Percentiles rank a stretch among this genome's conserved stretches.
phyloP scores from a whole-genome alignment of 2,888 invertebrate species.

The Aphrophora alni region DNA sequence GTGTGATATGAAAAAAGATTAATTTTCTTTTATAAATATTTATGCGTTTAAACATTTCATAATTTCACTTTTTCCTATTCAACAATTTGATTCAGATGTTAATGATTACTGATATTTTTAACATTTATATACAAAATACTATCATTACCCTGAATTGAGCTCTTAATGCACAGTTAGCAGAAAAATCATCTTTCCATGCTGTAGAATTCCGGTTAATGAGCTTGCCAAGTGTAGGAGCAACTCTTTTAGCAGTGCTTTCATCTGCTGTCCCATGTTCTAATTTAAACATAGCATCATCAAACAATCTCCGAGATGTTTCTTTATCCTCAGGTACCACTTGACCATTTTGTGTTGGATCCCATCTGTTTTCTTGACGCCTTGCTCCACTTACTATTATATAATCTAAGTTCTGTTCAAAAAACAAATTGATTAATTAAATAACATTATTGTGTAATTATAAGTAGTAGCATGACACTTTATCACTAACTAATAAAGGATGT shows the following conservation, averaged over 20 bases:
- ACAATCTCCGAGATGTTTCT: conserved; percentile 84
- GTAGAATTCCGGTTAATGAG: conserved; percentile 80
- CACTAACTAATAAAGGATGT: no score
- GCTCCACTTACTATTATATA: conserved; percentile 96
- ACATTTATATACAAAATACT: no score
- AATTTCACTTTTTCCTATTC: no score
- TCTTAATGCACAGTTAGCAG: conserved; percentile 85
- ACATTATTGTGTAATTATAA: no score
- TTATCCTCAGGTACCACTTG: conserved; percentile 93
- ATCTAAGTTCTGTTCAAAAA: conserved; percentile 80
- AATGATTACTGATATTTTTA: no score
- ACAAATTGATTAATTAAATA: background rate
- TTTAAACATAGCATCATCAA: conserved; percentile 98
- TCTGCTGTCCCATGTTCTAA: conserved; percentile 92
- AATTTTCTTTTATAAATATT: no score
- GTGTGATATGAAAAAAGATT: no score
- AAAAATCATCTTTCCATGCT: conserved; percentile 91
- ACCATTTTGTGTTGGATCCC: conserved; percentile 96
- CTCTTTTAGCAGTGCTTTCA: conserved; percentile 69
- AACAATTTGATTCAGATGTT: no score
- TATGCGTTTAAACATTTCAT: no score
- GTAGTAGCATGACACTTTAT: no score
- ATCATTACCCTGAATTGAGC: conserved; percentile 79
- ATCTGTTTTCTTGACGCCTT: conserved; percentile 94
- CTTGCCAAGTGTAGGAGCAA: conserved; percentile 75